Evolutionary conservation across 53 echinoderm and acorn worm genomes (phyloP).

Genomic region (Arbacia lixula): DNA sequence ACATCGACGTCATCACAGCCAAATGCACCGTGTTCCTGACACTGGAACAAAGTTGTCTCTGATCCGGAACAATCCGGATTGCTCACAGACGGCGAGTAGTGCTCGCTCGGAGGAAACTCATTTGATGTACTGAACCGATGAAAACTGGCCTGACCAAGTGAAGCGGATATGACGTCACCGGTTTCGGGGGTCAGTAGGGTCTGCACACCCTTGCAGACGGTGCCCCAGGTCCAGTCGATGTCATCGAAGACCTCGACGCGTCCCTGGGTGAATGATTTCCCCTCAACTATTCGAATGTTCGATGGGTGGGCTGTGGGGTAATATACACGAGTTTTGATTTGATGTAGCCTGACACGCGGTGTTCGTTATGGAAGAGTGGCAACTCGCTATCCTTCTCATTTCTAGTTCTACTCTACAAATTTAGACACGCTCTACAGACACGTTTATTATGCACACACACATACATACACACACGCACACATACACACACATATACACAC

Average conservation of each 20-base stretch:
- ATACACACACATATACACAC: too few relatives aligned
- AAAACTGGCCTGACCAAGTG: slow-evolving; percentile 28
- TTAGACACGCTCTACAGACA: too few relatives aligned
- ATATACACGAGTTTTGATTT: neutral
- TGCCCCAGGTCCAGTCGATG: neutral
- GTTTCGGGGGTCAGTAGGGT: neutral
- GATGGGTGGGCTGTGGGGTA: neutral
- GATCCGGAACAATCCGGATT: neutral
- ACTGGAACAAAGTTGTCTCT: too few relatives aligned
- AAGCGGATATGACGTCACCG: neutral
- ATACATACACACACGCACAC: neutral
- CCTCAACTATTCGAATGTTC: slow-evolving; percentile 19
- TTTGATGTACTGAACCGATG: neutral
- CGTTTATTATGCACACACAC: too few relatives aligned
- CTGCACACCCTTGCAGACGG: neutral
- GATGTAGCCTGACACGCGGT: too few relatives aligned
- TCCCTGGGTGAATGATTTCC: slow-evolving; percentile 3
- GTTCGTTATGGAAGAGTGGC: too few relatives aligned
- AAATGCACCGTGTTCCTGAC: too few relatives aligned
- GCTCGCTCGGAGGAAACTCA: slow-evolving; percentile 4
- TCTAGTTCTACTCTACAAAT: too few relatives aligned
- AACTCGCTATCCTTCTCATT: too few relatives aligned
- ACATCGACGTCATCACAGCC: slow-evolving; percentile 1
- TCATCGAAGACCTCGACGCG: slow-evolving; percentile 21
- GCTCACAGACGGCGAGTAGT: neutral